phyloP scores from a whole-genome alignment of 2,797 vertebrate species.

The Sebastolobus alascanus region DNA sequence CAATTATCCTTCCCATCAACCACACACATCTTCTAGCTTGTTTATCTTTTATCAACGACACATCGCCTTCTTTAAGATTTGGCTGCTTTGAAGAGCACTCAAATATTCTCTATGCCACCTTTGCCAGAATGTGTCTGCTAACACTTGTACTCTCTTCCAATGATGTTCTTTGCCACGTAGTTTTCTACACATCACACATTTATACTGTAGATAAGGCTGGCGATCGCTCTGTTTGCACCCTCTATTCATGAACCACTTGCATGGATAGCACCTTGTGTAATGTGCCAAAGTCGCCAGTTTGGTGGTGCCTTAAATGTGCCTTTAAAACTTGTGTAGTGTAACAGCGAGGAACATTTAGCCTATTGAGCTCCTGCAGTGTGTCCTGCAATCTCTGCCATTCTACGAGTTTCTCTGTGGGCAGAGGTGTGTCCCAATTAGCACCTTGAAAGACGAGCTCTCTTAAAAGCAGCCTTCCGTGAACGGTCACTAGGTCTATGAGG shows the following conservation, averaged over 20 bases:
- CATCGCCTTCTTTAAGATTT: fast-evolving
- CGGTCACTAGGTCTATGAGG: background rate
- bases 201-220: background rate
- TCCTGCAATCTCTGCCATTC: background rate
- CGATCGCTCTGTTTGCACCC: background rate
- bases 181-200: background rate
- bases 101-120: background rate
- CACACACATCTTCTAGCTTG: background rate
- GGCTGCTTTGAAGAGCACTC: background rate
- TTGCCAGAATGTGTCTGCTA: background rate
- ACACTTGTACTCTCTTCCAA: background rate
- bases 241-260: background rate
- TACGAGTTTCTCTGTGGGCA: background rate
- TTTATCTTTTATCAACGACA: too few relatives aligned
- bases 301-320: too few relatives aligned
- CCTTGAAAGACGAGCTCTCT: background rate
- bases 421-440: background rate
- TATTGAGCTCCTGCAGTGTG: background rate
- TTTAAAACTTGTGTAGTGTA: too few relatives aligned
- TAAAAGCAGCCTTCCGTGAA: background rate
- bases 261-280: background rate
- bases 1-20: background rate
- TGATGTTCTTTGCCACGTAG: background rate
- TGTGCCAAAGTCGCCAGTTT: background rate
- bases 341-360: background rate